Conservation (phyloP, 2,797 vertebrate species). For the Enteromius radiatus region DNA sequence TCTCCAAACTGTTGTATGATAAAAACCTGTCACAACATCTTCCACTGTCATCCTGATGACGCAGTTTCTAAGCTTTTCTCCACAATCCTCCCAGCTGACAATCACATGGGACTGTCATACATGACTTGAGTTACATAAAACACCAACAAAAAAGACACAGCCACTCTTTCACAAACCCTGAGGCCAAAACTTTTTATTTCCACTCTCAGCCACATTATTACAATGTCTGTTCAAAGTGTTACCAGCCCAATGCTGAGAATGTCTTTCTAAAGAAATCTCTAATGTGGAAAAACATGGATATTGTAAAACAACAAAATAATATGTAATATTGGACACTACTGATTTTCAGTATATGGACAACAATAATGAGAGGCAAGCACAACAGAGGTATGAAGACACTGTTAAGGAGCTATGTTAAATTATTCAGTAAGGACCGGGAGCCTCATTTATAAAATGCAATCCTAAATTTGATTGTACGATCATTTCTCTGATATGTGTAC, state of each 20-base stretch:
- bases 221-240: neutral
- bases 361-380: neutral
- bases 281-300: neutral
- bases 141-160: neutral
- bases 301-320: neutral
- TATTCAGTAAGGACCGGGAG: too few relatives aligned
- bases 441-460: too few relatives aligned
- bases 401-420: neutral
- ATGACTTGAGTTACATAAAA: conserved; percentile 23
- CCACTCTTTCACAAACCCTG: neutral
- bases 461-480: too few relatives aligned
- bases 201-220: neutral
- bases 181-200: neutral
- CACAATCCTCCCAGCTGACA: neutral
- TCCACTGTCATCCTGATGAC: neutral
- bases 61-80: conserved; percentile 6
- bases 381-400: neutral
- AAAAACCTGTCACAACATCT: conserved; percentile 15
- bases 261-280: neutral
- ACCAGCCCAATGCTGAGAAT: neutral
- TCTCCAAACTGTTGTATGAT: conserved; percentile 1
- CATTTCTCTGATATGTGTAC: too few relatives aligned
- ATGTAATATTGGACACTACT: neutral
- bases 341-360: neutral
- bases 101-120: conserved; percentile 15